phyloP scores from a whole-genome alignment of 2,797 vertebrate species.

The Calcarius lapponicus region DNA sequence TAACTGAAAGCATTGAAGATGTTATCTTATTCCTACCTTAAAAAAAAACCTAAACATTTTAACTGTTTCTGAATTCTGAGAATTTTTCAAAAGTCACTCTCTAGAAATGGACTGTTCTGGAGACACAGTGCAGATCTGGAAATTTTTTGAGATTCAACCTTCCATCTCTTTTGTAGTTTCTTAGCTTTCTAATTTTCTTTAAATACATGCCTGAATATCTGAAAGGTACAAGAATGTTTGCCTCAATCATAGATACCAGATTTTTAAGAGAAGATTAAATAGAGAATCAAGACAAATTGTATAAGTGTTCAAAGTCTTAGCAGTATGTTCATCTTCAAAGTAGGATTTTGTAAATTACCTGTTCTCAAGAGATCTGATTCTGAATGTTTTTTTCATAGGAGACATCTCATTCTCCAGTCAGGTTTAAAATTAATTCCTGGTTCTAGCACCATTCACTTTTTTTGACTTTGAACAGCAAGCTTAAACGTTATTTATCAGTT shows the following conservation, averaged over 20 bases:
- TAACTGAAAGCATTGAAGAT: conserved; percentile 18
- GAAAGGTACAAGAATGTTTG: background rate
- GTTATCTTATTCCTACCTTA: background rate
- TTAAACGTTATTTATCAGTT: background rate
- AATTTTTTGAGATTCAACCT: background rate
- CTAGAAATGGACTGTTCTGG: background rate
- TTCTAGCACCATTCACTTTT: background rate
- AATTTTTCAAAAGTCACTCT: background rate
- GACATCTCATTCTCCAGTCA: background rate
- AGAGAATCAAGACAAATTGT: background rate
- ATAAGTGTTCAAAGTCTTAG: background rate
- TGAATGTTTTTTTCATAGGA: background rate
- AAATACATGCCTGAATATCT: background rate
- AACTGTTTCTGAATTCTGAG: background rate
- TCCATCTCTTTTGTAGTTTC: background rate
- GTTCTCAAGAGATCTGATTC: background rate
- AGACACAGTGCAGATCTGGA: background rate
- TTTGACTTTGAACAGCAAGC: background rate
- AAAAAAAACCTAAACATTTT: background rate
- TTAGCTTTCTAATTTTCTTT: background rate
- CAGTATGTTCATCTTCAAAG: background rate
- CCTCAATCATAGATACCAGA: background rate
- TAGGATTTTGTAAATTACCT: background rate
- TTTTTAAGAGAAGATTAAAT: background rate
- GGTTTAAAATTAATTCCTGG: background rate